A percentile compares a stretch with the other conserved stretches of the same genome.
Conservation (phyloP, 2,888 invertebrate genomes). For the Clusia tigrina region DNA sequence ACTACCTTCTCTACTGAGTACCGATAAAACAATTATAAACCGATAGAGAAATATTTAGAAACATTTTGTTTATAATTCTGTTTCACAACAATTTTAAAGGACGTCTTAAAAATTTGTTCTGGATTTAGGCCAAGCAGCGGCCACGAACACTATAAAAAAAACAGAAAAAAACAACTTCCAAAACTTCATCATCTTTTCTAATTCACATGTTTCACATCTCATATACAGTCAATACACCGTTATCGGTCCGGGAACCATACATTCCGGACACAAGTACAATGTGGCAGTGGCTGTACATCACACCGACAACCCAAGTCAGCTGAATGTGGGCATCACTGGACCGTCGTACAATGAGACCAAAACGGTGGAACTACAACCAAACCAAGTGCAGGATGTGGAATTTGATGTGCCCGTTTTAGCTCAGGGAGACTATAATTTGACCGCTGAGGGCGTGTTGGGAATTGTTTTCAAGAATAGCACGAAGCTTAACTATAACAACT, state of each 20-base stretch:
- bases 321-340: slow-evolving; percentile 79
- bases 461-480: slow-evolving; percentile 78
- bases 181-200: too few relatives aligned
- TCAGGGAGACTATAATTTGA: slow-evolving; percentile 52
- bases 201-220: too few relatives aligned
- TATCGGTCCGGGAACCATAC: slow-evolving; percentile 78
- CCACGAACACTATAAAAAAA: too few relatives aligned
- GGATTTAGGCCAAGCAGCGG: too few relatives aligned
- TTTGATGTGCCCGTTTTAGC: slow-evolving; percentile 70
- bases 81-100: too few relatives aligned
- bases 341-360: slow-evolving; percentile 75
- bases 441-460: slow-evolving; percentile 71
- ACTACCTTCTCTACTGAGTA: too few relatives aligned
- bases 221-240: slow-evolving; percentile 72
- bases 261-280: slow-evolving; percentile 86
- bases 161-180: too few relatives aligned
- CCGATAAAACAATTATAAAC: too few relatives aligned
- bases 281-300: slow-evolving; percentile 75
- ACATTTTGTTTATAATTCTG: too few relatives aligned
- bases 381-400: slow-evolving; percentile 74
- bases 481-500: slow-evolving; percentile 75
- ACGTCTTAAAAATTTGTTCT: too few relatives aligned
- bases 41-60: too few relatives aligned
- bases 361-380: slow-evolving; percentile 75
- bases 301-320: slow-evolving; percentile 55